These are phyloP conservation scores for Zeus faber DNA, from an alignment of 2,113 vertebrate genomes.

Conservation along the genomic window DNA sequence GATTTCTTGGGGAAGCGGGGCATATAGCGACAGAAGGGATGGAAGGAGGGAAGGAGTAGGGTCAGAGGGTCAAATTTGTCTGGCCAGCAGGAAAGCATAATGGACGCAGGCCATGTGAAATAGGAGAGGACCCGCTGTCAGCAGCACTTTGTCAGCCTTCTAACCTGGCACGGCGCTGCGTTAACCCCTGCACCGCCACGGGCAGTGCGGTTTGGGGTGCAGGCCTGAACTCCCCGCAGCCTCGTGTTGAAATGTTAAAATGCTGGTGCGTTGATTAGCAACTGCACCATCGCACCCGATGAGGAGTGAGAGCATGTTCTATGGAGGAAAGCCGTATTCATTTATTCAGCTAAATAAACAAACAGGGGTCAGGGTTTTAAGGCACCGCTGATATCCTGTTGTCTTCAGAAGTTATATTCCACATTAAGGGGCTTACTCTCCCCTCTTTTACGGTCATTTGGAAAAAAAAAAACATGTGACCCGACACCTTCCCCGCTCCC, in stretches of 20 bases:
- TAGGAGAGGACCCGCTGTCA: slow-evolving; percentile 29
- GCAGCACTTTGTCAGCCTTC: slow-evolving; percentile 15
- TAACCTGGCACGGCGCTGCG: slow-evolving; percentile 4
- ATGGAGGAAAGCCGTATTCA: slow-evolving; percentile 58
- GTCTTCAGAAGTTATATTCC: slow-evolving; percentile 66
- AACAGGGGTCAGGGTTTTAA: slow-evolving; percentile 63
- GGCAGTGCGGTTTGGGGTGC: slow-evolving; percentile 18
- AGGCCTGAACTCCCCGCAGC: slow-evolving; percentile 54
- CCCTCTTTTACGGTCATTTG: slow-evolving; percentile 60
- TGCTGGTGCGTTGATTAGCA: slow-evolving; percentile 67
- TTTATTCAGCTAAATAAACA: slow-evolving; percentile 65
- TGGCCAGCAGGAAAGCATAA: too few species aligned
- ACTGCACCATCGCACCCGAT: slow-evolving; percentile 34
- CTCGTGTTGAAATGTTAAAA: slow-evolving; percentile 67
- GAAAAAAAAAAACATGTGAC: slow-evolving; percentile 37
- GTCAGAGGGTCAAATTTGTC: slow-evolving; percentile 25
- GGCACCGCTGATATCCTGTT: slow-evolving; percentile 54
- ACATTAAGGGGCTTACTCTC: slow-evolving; percentile 60
- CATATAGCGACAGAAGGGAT: too few species aligned
- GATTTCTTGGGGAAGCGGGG: slow-evolving; percentile 10
- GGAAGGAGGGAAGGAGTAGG: too few species aligned
- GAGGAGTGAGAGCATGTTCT: slow-evolving; percentile 38
- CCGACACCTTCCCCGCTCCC: slow-evolving; percentile 26
- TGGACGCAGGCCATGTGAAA: slow-evolving; percentile 24
- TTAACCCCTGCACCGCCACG: slow-evolving; percentile 49